Evolutionary conservation across 2,888 invertebrate genomes (phyloP).

Genomic region (Ferrisia virgata): DNA sequence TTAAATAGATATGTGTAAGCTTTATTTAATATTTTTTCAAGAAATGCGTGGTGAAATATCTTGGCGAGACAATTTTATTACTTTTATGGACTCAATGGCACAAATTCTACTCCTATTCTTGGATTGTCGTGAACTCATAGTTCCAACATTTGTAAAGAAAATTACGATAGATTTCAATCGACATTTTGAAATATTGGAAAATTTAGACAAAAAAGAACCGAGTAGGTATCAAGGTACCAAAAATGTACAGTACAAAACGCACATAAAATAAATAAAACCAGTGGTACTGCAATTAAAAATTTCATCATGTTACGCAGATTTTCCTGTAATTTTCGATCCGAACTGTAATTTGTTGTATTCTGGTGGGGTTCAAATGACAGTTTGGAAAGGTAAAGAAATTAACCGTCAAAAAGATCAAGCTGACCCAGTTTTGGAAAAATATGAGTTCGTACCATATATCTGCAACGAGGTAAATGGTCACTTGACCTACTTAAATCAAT

Average conservation of each 20-base stretch:
- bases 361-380: neutral
- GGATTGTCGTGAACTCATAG: neutral
- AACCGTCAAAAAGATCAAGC: neutral
- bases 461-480: neutral
- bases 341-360: neutral
- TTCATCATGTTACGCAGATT: neutral
- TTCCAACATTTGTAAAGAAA: neutral
- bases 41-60: neutral
- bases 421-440: neutral
- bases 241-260: too few species aligned
- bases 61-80: neutral
- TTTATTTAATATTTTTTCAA: neutral
- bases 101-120: neutral
- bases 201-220: neutral
- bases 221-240: neutral
- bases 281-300: neutral
- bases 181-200: neutral
- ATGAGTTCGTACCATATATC: neutral
- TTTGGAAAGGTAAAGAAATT: neutral
- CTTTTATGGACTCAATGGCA: neutral
- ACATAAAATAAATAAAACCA: too few species aligned
- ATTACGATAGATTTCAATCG: neutral
- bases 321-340: neutral
- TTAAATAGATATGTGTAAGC: too few species aligned
- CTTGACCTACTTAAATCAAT: neutral